Percentiles rank a stretch among this genome's conserved stretches.
phyloP scores from a whole-genome alignment of 1,140 invertebrate genomes.

The Ectropis grisescens region DNA sequence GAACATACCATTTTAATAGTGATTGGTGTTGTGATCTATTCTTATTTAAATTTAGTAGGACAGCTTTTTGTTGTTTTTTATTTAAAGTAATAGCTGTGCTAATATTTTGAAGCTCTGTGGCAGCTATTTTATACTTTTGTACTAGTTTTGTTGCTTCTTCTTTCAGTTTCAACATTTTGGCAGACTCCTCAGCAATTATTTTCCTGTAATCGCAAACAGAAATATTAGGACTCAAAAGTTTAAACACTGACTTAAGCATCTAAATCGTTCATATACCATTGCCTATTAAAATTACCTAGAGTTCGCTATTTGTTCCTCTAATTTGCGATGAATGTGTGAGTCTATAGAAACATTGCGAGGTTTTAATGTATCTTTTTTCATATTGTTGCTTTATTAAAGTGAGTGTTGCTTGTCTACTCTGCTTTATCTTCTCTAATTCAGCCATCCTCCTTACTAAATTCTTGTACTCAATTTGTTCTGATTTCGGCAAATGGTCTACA shows the following conservation, averaged over 20 bases:
- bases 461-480: constrained; percentile 62
- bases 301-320: constrained; percentile 47
- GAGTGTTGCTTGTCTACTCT: constrained; percentile 32
- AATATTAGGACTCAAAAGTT: too few species aligned
- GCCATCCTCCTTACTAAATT: constrained; percentile 63
- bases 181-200: constrained; percentile 56
- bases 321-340: constrained; percentile 16
- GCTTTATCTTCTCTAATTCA: constrained; percentile 61
- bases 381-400: constrained; percentile 17
- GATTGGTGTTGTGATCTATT: constrained; percentile 49
- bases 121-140: constrained; percentile 55
- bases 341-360: constrained; percentile 25
- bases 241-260: too few species aligned
- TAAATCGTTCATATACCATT: constrained; percentile 7
- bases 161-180: constrained; percentile 52
- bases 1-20: constrained; percentile 49
- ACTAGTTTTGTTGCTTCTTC: constrained; percentile 46
- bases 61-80: constrained; percentile 42
- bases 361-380: constrained; percentile 36
- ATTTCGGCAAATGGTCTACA: constrained; percentile 60
- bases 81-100: constrained; percentile 50
- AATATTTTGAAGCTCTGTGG: constrained; percentile 49
- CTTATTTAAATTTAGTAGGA: constrained; percentile 39
- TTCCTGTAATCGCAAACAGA: too few species aligned
- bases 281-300: constrained; percentile 36